These are phyloP conservation scores for Phoxinus phoxinus DNA, from an alignment of 2,113 vertebrate species.

Conservation along the genomic window DNA sequence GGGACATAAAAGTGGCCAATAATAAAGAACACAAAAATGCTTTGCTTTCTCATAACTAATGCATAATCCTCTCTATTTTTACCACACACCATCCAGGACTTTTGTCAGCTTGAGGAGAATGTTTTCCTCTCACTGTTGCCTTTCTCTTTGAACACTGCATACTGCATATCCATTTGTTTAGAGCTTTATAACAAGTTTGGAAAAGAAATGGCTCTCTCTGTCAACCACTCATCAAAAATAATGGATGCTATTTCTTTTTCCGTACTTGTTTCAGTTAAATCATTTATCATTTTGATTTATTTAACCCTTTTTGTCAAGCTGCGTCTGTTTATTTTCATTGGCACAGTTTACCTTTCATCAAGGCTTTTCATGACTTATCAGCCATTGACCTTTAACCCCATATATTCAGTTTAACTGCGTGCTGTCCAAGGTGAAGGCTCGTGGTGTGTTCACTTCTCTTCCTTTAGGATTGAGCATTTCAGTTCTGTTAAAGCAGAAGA, in stretches of 20 bases:
- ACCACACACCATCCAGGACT: neutral
- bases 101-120: neutral
- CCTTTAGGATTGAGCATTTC: neutral
- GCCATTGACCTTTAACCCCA: slow-evolving; percentile 37
- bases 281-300: neutral
- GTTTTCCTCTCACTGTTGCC: neutral
- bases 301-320: neutral
- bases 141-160: neutral
- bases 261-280: neutral
- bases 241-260: neutral
- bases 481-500: neutral
- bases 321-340: slow-evolving; percentile 22
- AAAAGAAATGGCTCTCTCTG: neutral
- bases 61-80: neutral
- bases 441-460: neutral
- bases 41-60: slow-evolving; percentile 4
- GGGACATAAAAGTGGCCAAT: neutral
- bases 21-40: neutral
- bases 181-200: neutral
- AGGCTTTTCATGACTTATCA: slow-evolving; percentile 34
- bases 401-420: slow-evolving; percentile 8
- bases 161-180: neutral
- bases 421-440: slow-evolving; percentile 61
- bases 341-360: slow-evolving; percentile 31
- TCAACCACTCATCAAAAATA: neutral